A percentile compares a stretch with the other conserved stretches of the same genome.
Conservation (phyloP, 2,113 vertebrate species). For the Scatophagus argus region DNA sequence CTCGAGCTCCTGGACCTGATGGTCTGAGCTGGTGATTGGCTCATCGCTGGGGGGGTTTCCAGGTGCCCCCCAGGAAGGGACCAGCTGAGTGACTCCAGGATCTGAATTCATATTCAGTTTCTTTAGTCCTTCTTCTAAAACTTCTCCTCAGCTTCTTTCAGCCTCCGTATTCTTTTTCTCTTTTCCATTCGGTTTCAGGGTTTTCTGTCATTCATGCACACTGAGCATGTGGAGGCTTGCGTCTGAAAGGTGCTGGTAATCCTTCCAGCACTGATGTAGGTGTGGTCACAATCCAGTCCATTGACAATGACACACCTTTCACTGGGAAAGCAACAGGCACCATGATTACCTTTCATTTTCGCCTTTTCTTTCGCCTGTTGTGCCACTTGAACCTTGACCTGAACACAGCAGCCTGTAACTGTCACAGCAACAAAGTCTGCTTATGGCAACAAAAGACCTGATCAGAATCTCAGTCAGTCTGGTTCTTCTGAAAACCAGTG, state of each 20-base stretch:
- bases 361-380: background rate
- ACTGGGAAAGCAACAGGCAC: background rate
- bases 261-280: background rate
- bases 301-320: slow-evolving; percentile 26
- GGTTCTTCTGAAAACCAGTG: background rate
- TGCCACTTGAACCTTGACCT: no score
- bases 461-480: accelerated
- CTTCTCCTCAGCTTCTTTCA: background rate
- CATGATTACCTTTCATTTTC: slow-evolving; percentile 11
- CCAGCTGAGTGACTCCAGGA: background rate
- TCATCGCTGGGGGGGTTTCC: background rate
- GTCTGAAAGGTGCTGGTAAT: background rate
- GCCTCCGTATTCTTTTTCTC: background rate
- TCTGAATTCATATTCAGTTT: slow-evolving; percentile 23
- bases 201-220: background rate
- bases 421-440: slow-evolving; percentile 13
- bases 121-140: accelerated
- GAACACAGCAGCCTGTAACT: no score
- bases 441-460: accelerated
- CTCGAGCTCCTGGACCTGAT: background rate
- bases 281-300: background rate
- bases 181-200: background rate
- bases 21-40: background rate
- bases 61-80: background rate
- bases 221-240: slow-evolving; percentile 1